phyloP scores from a whole-genome alignment of 2,113 vertebrate species.

The Paralichthys olivaceus region DNA sequence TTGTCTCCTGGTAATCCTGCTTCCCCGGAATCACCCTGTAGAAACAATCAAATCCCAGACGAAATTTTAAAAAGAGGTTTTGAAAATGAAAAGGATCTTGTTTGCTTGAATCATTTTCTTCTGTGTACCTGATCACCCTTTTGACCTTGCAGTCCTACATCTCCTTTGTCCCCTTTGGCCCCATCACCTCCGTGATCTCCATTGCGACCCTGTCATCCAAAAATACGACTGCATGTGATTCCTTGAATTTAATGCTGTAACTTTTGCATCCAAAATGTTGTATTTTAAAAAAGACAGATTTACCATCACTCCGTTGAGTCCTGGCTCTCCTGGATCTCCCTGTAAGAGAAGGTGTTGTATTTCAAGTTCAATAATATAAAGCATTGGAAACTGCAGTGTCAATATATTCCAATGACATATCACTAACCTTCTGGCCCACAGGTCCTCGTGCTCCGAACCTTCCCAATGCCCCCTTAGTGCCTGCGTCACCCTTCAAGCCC shows the following conservation, averaged over 20 bases:
- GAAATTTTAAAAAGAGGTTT: neutral
- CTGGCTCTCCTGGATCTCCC: constrained; percentile 89
- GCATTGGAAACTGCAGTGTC: neutral
- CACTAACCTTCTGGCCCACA: constrained; percentile 88
- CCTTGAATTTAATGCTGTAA: neutral
- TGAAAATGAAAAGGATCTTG: neutral
- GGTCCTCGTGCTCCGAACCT: constrained; percentile 88
- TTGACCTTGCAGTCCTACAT: constrained; percentile 83
- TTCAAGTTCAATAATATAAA: neutral
- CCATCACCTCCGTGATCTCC: constrained; percentile 85
- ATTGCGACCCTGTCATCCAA: constrained; percentile 80
- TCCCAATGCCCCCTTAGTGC: constrained; percentile 87
- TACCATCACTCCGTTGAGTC: constrained; percentile 84
- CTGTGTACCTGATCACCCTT: constrained; percentile 81
- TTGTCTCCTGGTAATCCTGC: constrained; percentile 80
- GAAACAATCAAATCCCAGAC: neutral
- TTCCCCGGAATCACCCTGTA: constrained; percentile 86
- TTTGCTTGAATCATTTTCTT: constrained; percentile 31
- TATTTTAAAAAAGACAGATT: neutral
- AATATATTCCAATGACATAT: neutral
- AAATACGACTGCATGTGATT: neutral
- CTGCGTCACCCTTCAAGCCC: constrained; percentile 90
- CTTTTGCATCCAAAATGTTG: neutral
- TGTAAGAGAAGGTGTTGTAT: constrained; percentile 44
- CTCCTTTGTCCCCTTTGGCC: constrained; percentile 87